A percentile compares a stretch with the other conserved stretches of the same genome.
Conservation (phyloP, 2,888 invertebrate species). For the Lepas anatifera region DNA sequence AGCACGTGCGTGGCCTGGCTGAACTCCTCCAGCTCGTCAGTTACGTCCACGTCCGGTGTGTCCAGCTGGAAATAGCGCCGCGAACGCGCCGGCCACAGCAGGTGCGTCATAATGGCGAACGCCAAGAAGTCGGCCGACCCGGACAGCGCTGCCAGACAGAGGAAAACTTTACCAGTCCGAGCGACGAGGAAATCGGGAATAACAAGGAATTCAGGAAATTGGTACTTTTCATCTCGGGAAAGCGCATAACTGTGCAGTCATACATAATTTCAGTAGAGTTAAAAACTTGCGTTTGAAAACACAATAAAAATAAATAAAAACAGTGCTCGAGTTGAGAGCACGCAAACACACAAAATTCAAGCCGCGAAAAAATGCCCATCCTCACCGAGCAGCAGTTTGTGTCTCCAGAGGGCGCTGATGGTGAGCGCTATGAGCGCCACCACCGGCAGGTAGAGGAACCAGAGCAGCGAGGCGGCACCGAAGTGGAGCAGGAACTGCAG, state of each 20-base stretch:
- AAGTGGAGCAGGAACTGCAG: conserved; percentile 90
- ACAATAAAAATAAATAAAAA: too few species aligned
- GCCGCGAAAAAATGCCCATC: too few species aligned
- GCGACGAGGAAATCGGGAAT: too few species aligned
- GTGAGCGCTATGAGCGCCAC: conserved; percentile 85
- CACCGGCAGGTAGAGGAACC: conserved; percentile 95
- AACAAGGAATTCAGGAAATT: too few species aligned
- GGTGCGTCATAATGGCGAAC: conserved; percentile 85
- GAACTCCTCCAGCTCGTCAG: conserved; percentile 77
- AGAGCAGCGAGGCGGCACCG: conserved; percentile 92
- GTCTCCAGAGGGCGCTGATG: conserved; percentile 89
- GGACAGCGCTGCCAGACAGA: conserved; percentile 74
- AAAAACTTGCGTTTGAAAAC: too few species aligned
- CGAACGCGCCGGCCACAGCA: conserved; percentile 88
- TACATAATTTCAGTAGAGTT: too few species aligned
- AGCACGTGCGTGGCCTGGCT: conserved; percentile 58
- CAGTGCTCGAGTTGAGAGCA: too few species aligned
- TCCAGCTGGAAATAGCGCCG: conserved; percentile 76
- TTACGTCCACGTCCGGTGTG: conserved; percentile 42
- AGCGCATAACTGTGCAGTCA: too few species aligned
- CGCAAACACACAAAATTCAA: too few species aligned
- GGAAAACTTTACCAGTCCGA: too few species aligned
- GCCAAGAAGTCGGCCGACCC: conserved; percentile 92
- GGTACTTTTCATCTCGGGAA: too few species aligned
- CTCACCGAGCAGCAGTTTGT: conserved; percentile 80